Conservation (phyloP, 2,113 vertebrate species). For the Vicugna pacos region DNA sequence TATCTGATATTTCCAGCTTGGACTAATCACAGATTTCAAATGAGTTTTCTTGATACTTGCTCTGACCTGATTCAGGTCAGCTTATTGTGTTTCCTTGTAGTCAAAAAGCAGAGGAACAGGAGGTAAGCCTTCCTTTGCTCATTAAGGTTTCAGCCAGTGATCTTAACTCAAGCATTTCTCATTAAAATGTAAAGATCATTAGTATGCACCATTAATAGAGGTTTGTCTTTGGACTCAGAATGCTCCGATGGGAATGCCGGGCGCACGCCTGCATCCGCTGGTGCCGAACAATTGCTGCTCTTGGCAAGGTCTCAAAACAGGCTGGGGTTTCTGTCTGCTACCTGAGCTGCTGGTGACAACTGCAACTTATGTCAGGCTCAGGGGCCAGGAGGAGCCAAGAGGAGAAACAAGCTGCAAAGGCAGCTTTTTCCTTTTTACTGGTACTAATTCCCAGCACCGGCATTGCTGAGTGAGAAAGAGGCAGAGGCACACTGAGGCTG, state of each 20-base stretch:
- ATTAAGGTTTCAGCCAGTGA: slow-evolving; percentile 45
- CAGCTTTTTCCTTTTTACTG: not conserved
- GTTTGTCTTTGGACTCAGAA: slow-evolving; percentile 23
- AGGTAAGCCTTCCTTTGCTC: not conserved
- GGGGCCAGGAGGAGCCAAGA: not conserved
- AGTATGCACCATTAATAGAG: slow-evolving; percentile 18
- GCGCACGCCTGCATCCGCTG: not conserved
- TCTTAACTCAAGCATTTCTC: slow-evolving; percentile 63
- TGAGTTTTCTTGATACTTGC: slow-evolving; percentile 67
- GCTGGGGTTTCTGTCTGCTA: not conserved
- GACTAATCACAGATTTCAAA: slow-evolving; percentile 64
- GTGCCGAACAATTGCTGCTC: slow-evolving; percentile 10
- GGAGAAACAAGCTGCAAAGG: not conserved
- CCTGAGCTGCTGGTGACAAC: slow-evolving; percentile 20
- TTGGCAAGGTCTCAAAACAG: slow-evolving; percentile 35
- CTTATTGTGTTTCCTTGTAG: not conserved
- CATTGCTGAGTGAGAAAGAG: not conserved
- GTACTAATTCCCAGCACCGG: accelerated
- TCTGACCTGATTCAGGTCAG: slow-evolving; percentile 54
- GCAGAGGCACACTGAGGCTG: not conserved
- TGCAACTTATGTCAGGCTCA: not conserved
- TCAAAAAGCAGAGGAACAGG: slow-evolving; percentile 8
- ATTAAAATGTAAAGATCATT: slow-evolving; percentile 66
- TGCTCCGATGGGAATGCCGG: not conserved
- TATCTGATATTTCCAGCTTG: slow-evolving; percentile 66